phyloP scores from a whole-genome alignment of 1,140 invertebrate species.

The Pseudachorutes palmiensis region DNA sequence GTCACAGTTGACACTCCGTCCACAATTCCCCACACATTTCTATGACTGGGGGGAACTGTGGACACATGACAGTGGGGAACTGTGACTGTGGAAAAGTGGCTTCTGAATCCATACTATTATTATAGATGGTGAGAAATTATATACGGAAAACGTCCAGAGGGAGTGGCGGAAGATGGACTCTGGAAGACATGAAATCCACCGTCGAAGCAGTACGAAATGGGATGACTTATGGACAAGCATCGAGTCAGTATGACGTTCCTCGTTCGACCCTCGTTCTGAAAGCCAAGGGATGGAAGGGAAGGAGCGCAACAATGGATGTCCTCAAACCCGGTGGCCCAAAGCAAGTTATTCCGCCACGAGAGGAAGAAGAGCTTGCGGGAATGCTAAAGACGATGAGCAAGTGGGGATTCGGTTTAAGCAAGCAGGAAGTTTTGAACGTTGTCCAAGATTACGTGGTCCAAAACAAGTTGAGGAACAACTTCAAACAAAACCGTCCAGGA shows the following conservation, averaged over 20 bases:
- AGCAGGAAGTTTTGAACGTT: background rate
- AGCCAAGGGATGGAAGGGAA: background rate
- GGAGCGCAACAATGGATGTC: background rate
- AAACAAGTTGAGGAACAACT: constrained; percentile 15
- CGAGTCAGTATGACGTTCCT: background rate
- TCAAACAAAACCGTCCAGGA: constrained; percentile 42
- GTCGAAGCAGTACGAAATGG: background rate
- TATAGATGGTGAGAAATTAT: background rate
- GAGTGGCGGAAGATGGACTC: background rate
- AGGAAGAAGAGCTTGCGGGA: constrained; percentile 1
- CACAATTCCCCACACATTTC: background rate
- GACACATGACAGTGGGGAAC: too few relatives aligned
- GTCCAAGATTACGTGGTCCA: background rate
- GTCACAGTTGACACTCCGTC: background rate
- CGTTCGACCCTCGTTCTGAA: background rate
- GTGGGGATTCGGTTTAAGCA: background rate
- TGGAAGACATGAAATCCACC: background rate
- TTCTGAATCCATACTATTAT: background rate
- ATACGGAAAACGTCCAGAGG: background rate
- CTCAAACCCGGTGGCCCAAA: background rate
- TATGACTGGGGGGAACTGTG: background rate
- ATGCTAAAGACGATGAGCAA: background rate
- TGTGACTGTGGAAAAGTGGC: background rate
- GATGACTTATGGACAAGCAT: background rate
- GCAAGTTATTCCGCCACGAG: background rate